Base-by-base conservation (phyloP, 2,888 invertebrate genomes). In the Stictocephala bisonia region DNA sequence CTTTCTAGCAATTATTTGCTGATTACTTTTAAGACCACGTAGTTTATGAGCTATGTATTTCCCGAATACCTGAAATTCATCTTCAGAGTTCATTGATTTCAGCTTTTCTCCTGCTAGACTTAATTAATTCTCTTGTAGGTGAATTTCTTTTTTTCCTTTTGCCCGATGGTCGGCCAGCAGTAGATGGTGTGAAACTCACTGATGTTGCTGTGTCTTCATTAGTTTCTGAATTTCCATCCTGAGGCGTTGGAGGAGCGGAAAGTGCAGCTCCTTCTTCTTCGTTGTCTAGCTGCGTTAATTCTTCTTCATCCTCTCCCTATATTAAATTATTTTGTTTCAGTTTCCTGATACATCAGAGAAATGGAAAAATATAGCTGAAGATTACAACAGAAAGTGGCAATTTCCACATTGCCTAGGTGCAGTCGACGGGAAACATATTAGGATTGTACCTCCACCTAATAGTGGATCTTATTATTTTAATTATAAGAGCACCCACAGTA, bases 1-100 rank as follows among this genome's bases (percentile, higher is more conserved):
- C n/a, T 35, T 60, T 35, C 40, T 31, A 35, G 60, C 60, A 60
- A 60, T 31, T 60, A 60, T 35, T 60, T 60, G 60, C 40, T 60
- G 60, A 18, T 60, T 31, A 35, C 35, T 35, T 60, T 31, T 60
- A 7, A 60, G 18, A 2, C 4, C 18, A 60, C 60, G 35, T 35
- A 60, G 60, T 35, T 60, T 60, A 35, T 60, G 60, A 20, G 60
- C 60, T 3, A 60, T 35, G 31, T 15, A 60, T 15, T 60, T 60
- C n/a, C 60, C 60, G 13, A 35, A 60, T 60, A 60, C 35, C 35
- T 53, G 31, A 18, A 60, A 60, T 35, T 60, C 60, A 27, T 60
- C 60, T 2, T 31, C 60, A 4, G 31, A 20, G 35, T 60, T 60
- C 60, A 60, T 4, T 7, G 60, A 2, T 60, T 35, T 60, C 20